Base-by-base conservation (phyloP, 2,113 vertebrate species). In the Saccopteryx leptura region DNA sequence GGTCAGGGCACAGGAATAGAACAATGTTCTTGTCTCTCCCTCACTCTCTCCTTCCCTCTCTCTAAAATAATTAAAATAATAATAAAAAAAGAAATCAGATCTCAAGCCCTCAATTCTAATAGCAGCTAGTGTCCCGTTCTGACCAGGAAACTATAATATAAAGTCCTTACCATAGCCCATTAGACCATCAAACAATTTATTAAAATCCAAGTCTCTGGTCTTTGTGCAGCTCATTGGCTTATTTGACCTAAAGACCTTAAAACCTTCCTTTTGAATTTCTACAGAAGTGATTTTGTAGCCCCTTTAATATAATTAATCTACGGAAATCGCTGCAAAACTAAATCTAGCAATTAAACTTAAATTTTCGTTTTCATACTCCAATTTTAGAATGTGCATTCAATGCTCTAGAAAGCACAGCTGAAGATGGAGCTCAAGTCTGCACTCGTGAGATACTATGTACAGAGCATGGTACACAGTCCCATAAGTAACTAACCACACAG, bases 291-390 rank as follows among this genome's bases (percentile, higher is more conserved):
- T 46, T 93, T 61, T 56, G 12, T 72, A 93, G 31, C 10, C 14
- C 4, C 87, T 92, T 84, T 71, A 95, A 76, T 66, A 78, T n/a
- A 86, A 72, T 81, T 56, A 90, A 84, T 39, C 26, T 82, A 88
- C 23, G 23, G 60, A 94, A 82, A 91, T 19, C 18, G 58, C 56
- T 7, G 4, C 19, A 66, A 96, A 94, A 94, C 11, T 63, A 78
- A 79, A 76, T 91, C 31, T 82, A 91, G 52, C n/a, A 86, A 90
- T 33, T 96, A 76, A 91, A 82, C 19, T 72, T 91, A 90, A 65
- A 87, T 84, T 96, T 76, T 75, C 81, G 48, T 93, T 93, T 94
- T 46, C 92, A 69, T 60, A 78, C 9, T 21, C 9, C 24, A 80
- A 83, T 81, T 93, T 88, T 87, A 86, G 72, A 90, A 75, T 60